phyloP scores from a whole-genome alignment of 2,113 vertebrate genomes.

The Sarotherodon lohbergeri region DNA sequence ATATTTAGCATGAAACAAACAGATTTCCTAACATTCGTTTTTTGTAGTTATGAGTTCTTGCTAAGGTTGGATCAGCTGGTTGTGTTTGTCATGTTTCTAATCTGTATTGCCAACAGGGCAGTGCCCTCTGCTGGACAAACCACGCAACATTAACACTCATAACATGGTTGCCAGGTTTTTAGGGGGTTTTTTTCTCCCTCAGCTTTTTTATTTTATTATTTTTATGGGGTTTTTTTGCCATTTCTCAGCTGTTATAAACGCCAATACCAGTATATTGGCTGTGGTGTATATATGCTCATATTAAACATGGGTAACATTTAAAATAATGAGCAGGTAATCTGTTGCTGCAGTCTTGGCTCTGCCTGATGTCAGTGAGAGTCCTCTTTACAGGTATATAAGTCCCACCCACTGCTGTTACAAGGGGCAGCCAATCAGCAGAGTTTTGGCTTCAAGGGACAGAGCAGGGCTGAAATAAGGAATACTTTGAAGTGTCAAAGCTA shows the following conservation, averaged over 20 bases:
- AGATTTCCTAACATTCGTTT: not conserved
- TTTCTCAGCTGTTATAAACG: not conserved
- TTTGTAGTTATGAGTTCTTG: not conserved
- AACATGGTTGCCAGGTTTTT: not conserved
- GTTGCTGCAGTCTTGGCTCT: not conserved
- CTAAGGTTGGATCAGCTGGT: not conserved
- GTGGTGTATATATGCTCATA: not conserved
- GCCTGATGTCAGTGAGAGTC: not conserved
- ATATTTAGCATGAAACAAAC: not conserved
- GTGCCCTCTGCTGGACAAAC: not conserved
- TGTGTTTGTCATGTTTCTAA: not conserved
- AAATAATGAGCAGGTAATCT: not conserved
- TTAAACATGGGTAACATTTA: not conserved
- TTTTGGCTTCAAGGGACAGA: not conserved
- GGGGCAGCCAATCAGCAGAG: not conserved
- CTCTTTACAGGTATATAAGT: not conserved
- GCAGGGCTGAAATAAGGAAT: not conserved
- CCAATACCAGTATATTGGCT: not conserved
- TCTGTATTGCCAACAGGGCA: not conserved
- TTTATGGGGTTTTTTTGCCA: not conserved
- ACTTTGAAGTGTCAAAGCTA: not conserved
- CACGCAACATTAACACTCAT: not conserved
- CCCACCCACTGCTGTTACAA: not conserved
- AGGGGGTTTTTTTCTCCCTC: fast-evolving
- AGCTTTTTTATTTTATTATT: not conserved